Conservation (phyloP, 2,797 vertebrate genomes). For the Spheniscus humboldti region DNA sequence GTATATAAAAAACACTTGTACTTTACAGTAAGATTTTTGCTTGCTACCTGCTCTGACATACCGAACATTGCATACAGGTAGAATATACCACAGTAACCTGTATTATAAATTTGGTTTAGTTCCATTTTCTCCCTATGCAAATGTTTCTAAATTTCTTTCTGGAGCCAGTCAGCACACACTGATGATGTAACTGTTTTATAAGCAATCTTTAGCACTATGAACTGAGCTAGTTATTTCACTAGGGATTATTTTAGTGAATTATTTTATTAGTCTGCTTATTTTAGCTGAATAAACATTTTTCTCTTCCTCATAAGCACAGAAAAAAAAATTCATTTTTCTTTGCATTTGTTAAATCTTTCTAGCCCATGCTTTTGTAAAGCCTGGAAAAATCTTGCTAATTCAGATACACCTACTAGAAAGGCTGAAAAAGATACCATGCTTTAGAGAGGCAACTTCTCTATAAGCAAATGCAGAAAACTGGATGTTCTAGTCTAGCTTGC, state of each 20-base stretch:
- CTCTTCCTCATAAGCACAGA: background rate
- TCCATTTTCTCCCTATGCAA: background rate
- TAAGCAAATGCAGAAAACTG: background rate
- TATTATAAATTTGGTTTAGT: background rate
- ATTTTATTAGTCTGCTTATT: background rate
- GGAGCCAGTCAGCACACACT: background rate
- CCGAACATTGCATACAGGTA: background rate
- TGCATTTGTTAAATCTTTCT: background rate
- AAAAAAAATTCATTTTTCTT: background rate
- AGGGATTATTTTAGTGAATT: background rate
- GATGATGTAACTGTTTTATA: background rate
- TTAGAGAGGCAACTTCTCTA: background rate
- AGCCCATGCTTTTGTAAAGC: background rate
- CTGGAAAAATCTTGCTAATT: background rate
- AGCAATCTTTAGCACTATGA: background rate
- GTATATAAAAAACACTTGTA: background rate
- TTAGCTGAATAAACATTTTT: background rate
- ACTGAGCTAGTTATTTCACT: background rate
- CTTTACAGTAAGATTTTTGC: background rate
- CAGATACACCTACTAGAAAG: background rate
- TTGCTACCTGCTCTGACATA: background rate
- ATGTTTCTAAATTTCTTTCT: background rate
- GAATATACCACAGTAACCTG: background rate
- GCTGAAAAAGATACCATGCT: background rate
- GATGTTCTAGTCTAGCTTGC: background rate